phyloP scores from a whole-genome alignment of 2,113 vertebrate species.

The Oenanthe melanoleuca region DNA sequence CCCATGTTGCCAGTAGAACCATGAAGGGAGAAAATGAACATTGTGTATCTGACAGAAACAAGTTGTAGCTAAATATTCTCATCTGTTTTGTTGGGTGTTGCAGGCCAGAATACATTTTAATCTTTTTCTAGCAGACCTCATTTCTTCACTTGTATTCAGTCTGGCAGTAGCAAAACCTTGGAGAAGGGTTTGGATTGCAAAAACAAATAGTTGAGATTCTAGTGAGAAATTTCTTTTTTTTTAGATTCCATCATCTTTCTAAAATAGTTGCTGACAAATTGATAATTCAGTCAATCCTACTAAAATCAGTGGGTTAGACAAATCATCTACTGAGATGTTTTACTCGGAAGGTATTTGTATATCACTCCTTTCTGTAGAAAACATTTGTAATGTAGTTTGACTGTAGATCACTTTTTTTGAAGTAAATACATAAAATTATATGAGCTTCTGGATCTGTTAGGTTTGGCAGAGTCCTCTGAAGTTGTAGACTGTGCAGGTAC shows the following conservation, averaged over 20 bases:
- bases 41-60: not conserved
- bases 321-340: not conserved
- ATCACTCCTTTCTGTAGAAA: not conserved
- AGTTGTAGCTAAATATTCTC: not conserved
- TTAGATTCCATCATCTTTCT: not conserved
- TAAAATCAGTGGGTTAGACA: not conserved
- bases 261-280: not conserved
- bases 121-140: not conserved
- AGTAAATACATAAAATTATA: not conserved
- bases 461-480: not conserved
- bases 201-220: not conserved
- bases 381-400: not conserved
- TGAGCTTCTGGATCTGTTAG: not conserved
- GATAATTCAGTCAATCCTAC: not conserved
- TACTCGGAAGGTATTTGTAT: not conserved
- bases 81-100: not conserved
- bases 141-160: not conserved
- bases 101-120: not conserved
- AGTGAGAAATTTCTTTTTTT: not conserved
- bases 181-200: not conserved
- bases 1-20: not conserved
- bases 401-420: not conserved
- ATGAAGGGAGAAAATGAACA: not conserved
- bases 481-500: fast-evolving
- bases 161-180: not conserved